phyloP scores from a whole-genome alignment of 2,113 vertebrate species.

The Salvator merianae region DNA sequence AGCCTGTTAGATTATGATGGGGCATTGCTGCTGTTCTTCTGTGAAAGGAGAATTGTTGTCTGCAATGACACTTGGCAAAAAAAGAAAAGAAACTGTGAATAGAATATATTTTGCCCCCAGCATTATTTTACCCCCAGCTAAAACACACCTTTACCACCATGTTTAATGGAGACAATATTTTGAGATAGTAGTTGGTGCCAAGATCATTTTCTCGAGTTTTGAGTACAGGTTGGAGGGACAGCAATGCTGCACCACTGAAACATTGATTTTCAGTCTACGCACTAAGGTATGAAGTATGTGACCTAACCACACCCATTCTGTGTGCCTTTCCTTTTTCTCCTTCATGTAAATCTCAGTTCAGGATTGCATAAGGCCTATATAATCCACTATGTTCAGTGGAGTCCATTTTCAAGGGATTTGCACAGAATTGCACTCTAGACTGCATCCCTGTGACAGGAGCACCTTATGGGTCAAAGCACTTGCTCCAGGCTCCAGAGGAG shows the following conservation, averaged over 20 bases:
- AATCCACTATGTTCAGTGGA: no score
- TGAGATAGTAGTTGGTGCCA: not conserved
- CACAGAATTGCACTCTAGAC: no score
- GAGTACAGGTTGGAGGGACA: not conserved
- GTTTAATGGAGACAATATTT: not conserved
- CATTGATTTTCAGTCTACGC: not conserved
- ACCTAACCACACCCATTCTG: no score
- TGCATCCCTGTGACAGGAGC: no score
- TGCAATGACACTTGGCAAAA: not conserved
- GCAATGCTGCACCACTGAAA: not conserved
- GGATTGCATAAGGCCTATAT: no score
- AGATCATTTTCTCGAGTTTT: not conserved
- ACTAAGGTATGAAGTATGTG: not conserved
- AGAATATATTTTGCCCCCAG: slow-evolving; percentile 22
- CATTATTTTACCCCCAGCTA: not conserved
- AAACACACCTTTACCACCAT: not conserved
- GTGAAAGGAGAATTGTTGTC: slow-evolving; percentile 44
- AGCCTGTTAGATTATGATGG: slow-evolving; percentile 36
- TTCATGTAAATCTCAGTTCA: no score
- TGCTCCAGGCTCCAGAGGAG: no score
- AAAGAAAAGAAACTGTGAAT: not conserved
- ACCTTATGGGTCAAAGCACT: no score
- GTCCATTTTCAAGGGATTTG: no score
- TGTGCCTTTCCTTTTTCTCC: no score
- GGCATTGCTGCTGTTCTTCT: slow-evolving; percentile 40